Conservation (phyloP, 1,140 invertebrate genomes). For the Teleogryllus occipitalis region DNA sequence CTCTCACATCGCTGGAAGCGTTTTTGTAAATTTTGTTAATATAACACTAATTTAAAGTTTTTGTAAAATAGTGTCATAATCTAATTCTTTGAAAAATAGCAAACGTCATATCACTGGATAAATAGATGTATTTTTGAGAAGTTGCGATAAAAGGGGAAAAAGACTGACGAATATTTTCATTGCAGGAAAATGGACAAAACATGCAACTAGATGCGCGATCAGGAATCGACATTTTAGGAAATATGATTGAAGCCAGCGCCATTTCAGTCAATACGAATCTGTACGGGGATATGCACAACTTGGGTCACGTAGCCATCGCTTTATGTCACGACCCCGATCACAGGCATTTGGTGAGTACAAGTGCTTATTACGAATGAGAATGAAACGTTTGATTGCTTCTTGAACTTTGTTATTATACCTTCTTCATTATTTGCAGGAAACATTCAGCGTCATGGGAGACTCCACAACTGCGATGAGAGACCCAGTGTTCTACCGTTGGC, state of each 20-base stretch:
- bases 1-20: no score
- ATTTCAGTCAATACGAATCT: constrained; percentile 36
- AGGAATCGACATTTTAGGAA: constrained; percentile 42
- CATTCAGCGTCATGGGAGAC: constrained; percentile 60
- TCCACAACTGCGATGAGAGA: constrained; percentile 61
- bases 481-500: constrained; percentile 39
- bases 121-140: no score
- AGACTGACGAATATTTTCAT: no score
- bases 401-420: neutral
- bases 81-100: no score
- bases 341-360: constrained; percentile 26
- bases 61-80: no score
- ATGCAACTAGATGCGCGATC: constrained; percentile 13
- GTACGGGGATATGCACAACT: constrained; percentile 52
- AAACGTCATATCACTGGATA: no score
- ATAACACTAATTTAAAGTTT: no score
- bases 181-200: neutral
- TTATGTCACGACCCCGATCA: constrained; percentile 48
- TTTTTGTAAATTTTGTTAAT: no score
- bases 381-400: no score
- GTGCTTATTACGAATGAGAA: neutral
- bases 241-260: constrained; percentile 38
- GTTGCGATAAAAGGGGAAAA: no score
- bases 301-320: constrained; percentile 46
- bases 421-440: constrained; percentile 39